These are phyloP conservation scores for Lonchura striata DNA, from an alignment of 2,113 vertebrate genomes.

Conservation along the genomic window DNA sequence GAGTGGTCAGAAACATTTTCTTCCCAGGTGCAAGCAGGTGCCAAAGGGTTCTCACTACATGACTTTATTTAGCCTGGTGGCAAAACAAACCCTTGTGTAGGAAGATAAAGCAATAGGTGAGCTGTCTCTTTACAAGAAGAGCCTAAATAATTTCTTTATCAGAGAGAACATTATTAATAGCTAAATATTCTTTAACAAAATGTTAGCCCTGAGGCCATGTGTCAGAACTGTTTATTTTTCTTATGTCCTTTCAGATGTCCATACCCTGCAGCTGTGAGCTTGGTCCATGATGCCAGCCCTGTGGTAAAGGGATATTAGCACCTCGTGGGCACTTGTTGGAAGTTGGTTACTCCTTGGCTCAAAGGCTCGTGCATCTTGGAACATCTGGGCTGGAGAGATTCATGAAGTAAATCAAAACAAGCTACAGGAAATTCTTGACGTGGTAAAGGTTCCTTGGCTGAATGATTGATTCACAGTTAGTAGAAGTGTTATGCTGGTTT, in stretches of 20 bases:
- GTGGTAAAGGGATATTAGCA: neutral
- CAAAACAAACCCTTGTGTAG: constrained; percentile 14
- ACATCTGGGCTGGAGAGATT: neutral
- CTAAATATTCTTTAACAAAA: neutral
- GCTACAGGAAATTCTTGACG: neutral
- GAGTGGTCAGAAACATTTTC: constrained; percentile 11
- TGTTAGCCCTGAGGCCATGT: neutral
- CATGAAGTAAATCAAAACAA: neutral
- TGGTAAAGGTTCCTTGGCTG: neutral
- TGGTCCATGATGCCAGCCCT: neutral
- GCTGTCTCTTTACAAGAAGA: neutral
- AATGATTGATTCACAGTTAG: neutral
- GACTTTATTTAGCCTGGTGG: constrained; percentile 8
- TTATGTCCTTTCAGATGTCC: neutral
- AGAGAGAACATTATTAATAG: neutral
- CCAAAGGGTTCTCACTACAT: neutral
- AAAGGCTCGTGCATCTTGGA: neutral
- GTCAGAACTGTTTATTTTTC: neutral
- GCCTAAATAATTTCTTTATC: constrained; percentile 14
- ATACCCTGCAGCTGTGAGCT: neutral
- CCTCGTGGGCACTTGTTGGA: neutral
- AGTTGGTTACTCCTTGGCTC: neutral
- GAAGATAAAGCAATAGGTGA: constrained; percentile 11
- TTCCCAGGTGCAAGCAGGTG: constrained; percentile 39
- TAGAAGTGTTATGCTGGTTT: neutral